Evolutionary conservation across 2,797 vertebrate genomes (phyloP), one percentile per base, ranked within the genome.

Genomic region (Rhinogobio ventralis): DNA sequence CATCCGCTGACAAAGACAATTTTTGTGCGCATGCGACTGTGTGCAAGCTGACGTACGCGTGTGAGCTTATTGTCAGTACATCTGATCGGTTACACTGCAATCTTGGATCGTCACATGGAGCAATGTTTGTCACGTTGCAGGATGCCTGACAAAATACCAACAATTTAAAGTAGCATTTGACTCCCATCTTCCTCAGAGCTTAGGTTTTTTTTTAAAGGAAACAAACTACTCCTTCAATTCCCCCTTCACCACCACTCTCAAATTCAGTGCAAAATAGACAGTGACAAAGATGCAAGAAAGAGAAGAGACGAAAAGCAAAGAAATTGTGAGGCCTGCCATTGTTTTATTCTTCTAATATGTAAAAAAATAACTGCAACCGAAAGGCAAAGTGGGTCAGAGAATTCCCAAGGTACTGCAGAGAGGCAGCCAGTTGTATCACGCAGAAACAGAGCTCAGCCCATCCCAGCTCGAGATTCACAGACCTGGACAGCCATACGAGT

Each of bases 311-410:
- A 53, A 23, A 53, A 33, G 28, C 85, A 85, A 53, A 33, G 39
- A 62, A 46, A 85, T 68, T 30, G 6, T 20, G 66, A 76, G 77
- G 51, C 53, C 71, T 49, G 87, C 89, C 88, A 93, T 92, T 93
- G 93, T 93, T 91, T 90, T 86, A 83, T 90, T 85, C 88, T 75
- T 91, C 90, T 93, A 93, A 94, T 91, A 94, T 93, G 88, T 94
- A 95, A 95, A 64, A 64, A 95, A 95, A 95, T 94, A 95, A 94
- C 93, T 90, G 89, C 89, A 89, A 90, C 91, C 89, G 91, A 91
- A 91, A 91, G 39, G 89, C 93, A 94, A 96, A 95, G 89, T 95
- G 92, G 95, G 95, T 95, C 95, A 95, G 90, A 93, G 91, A 93
- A 94, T 93, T 95, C 94, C 94, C 94, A 92, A 67, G 89, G 91